Conservation (phyloP, 2,797 vertebrate genomes). For the Parotocinclus haroldoi region DNA sequence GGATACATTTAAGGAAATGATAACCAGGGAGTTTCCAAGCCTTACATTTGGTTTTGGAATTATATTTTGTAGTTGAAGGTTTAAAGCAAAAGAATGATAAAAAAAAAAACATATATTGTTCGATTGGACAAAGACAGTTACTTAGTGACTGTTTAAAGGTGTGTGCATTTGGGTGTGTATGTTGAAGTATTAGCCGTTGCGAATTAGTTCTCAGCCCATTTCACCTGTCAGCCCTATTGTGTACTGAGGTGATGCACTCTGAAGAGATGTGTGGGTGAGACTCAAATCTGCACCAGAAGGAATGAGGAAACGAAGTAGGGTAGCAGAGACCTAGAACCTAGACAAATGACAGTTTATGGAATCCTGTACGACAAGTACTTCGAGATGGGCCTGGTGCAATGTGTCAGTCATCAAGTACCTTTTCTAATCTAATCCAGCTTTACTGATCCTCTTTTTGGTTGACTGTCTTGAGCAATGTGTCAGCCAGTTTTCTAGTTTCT, state of each 20-base stretch:
- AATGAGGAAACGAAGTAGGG: slow-evolving; percentile 78
- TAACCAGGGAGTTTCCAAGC: slow-evolving; percentile 29
- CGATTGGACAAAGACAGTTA: not conserved
- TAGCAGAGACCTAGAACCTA: slow-evolving; percentile 46
- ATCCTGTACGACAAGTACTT: slow-evolving; percentile 69
- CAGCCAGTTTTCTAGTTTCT: too few relatives aligned
- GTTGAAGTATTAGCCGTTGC: not conserved
- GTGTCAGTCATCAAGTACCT: slow-evolving; percentile 29
- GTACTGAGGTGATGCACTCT: slow-evolving; percentile 35
- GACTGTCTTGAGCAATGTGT: not conserved
- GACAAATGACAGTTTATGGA: slow-evolving; percentile 60
- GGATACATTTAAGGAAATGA: slow-evolving; percentile 23
- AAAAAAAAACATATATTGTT: not conserved
- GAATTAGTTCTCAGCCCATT: slow-evolving; percentile 46
- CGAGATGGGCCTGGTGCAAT: slow-evolving; percentile 30
- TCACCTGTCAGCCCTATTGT: slow-evolving; percentile 60
- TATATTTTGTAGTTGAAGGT: not conserved
- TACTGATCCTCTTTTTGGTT: not conserved
- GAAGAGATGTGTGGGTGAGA: slow-evolving; percentile 43
- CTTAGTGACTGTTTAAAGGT: slow-evolving; percentile 11
- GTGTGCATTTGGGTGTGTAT: slow-evolving; percentile 12
- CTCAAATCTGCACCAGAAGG: slow-evolving; percentile 53
- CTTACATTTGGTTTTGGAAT: not conserved
- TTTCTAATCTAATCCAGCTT: slow-evolving; percentile 18
- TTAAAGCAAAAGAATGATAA: not conserved